Evolutionary conservation across 2,888 invertebrate genomes (phyloP).

Genomic region (Tineola bisselliella): DNA sequence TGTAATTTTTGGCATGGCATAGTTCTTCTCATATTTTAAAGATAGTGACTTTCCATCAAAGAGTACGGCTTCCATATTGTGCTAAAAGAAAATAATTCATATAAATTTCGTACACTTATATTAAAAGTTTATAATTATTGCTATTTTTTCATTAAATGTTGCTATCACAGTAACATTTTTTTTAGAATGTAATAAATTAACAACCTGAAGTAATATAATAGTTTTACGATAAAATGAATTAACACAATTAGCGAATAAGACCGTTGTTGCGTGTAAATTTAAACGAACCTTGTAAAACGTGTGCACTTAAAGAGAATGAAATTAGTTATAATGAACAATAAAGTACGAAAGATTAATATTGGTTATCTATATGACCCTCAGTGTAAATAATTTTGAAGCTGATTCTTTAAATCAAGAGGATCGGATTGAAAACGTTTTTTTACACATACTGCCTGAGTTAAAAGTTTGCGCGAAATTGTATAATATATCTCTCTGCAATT

Average conservation of each 20-base stretch:
- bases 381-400: background rate
- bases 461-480: no score
- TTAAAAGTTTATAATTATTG: no score
- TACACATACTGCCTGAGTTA: no score
- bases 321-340: background rate
- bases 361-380: background rate
- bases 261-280: background rate
- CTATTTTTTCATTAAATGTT: no score
- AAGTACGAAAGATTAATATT: background rate
- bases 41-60: constrained; percentile 56
- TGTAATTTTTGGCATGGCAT: constrained; percentile 54
- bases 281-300: background rate
- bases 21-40: constrained; percentile 47
- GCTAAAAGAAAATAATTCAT: background rate
- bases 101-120: no score
- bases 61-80: constrained; percentile 66
- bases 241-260: no score
- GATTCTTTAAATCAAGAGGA: background rate
- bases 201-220: no score
- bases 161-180: no score
- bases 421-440: no score
- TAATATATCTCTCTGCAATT: no score
- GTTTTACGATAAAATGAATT: no score
- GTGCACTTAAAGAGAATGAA: background rate
- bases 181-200: no score